Conservation (phyloP, 2,113 vertebrate genomes). For the Cyprinodon brontotheroides region DNA sequence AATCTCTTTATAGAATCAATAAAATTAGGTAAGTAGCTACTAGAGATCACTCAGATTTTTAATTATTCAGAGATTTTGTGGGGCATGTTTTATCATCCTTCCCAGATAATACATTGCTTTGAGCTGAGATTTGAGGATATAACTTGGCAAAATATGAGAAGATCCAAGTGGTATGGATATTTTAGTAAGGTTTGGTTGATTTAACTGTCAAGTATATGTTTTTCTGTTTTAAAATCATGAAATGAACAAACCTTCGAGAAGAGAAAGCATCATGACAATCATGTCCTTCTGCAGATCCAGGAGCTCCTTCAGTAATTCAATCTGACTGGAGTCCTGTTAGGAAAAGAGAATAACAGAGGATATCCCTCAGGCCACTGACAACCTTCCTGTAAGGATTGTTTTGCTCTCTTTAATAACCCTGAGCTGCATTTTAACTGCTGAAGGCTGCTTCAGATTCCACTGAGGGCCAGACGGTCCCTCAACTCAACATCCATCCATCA, state of each 20-base stretch:
- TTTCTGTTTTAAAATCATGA: neutral
- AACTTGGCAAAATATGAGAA: neutral
- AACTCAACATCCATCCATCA: conserved; percentile 70
- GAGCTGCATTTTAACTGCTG: conserved; percentile 47
- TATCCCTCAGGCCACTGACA: conserved; percentile 28
- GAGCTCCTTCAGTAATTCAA: conserved; percentile 95
- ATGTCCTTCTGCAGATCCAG: conserved; percentile 98
- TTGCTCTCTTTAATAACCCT: conserved; percentile 29
- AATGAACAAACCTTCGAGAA: conserved; percentile 89
- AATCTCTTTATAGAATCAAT: too few species aligned
- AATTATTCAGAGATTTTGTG: neutral
- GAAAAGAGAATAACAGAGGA: conserved; percentile 38
- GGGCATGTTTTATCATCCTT: neutral
- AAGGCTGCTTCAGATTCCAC: conserved; percentile 40
- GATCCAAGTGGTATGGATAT: neutral
- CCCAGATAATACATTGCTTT: neutral
- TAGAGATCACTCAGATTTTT: neutral
- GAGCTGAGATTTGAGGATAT: neutral
- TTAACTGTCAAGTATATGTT: neutral
- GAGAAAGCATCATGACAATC: conserved; percentile 98
- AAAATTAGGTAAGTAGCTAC: too few species aligned
- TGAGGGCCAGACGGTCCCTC: conserved; percentile 40
- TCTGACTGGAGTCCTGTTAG: conserved; percentile 94
- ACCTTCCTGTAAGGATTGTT: conserved; percentile 4
- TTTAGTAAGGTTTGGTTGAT: neutral